phyloP scores from a whole-genome alignment of 2,888 invertebrate genomes.

The Lordiphosa andalusiaca region DNA sequence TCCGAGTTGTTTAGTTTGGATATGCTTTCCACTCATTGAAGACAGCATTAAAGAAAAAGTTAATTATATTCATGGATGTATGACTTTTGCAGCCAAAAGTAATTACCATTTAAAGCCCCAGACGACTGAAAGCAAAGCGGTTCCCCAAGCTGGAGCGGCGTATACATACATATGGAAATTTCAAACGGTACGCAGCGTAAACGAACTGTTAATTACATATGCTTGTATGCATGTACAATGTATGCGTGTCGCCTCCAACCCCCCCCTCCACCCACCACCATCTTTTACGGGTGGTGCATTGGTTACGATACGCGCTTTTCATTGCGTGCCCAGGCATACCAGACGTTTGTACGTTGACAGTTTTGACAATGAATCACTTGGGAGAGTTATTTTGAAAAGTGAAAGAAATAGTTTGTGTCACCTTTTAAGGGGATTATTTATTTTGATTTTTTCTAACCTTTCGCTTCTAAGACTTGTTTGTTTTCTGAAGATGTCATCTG shows the following conservation, averaged over 20 bases:
- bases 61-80: constrained; percentile 59
- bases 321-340: constrained; percentile 27
- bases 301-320: constrained; percentile 36
- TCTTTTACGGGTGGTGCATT: constrained; percentile 16
- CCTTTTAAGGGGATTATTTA: too few species aligned
- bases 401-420: too few species aligned
- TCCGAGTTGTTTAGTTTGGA: not conserved
- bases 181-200: constrained; percentile 61
- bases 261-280: not conserved
- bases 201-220: constrained; percentile 68
- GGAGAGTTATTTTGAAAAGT: too few species aligned
- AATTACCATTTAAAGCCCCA: constrained; percentile 32
- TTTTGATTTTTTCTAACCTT: too few species aligned
- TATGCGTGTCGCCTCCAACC: constrained; percentile 1
- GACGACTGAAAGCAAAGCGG: constrained; percentile 2
- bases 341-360: constrained; percentile 16
- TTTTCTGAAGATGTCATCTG: too few species aligned
- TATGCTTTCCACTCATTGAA: constrained; percentile 46
- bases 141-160: not conserved
- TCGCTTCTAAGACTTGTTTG: too few species aligned
- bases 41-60: constrained; percentile 30
- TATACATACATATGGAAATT: constrained; percentile 34
- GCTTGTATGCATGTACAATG: constrained; percentile 22
- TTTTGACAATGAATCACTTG: not conserved
- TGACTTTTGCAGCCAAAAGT: constrained; percentile 40